These are phyloP conservation scores for Battus philenor DNA, from an alignment of 1,140 invertebrate species.

Conservation along the genomic window DNA sequence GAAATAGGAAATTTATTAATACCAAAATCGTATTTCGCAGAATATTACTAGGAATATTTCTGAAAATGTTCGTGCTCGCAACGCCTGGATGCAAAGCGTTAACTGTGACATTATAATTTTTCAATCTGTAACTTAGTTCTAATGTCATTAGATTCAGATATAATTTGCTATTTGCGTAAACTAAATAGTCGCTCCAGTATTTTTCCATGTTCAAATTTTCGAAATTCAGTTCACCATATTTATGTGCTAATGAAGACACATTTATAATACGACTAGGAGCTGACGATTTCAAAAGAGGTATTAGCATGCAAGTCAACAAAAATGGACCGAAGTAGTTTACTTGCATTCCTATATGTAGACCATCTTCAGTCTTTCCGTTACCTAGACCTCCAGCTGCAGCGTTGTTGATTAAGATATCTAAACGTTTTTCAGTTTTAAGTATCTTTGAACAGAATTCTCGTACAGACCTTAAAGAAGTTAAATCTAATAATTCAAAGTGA, in stretches of 20 bases:
- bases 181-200: slow-evolving; percentile 79
- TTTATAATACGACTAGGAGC: slow-evolving; percentile 88
- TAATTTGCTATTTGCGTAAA: slow-evolving; percentile 91
- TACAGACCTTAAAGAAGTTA: slow-evolving; percentile 83
- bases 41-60: slow-evolving; percentile 80
- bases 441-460: slow-evolving; percentile 84
- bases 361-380: slow-evolving; percentile 83
- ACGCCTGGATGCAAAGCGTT: slow-evolving; percentile 94
- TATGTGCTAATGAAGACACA: slow-evolving; percentile 89
- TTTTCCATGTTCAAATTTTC: slow-evolving; percentile 86
- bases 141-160: slow-evolving; percentile 90
- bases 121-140: slow-evolving; percentile 85
- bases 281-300: slow-evolving; percentile 84
- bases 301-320: slow-evolving; percentile 82
- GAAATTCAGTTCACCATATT: slow-evolving; percentile 84
- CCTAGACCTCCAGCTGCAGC: slow-evolving; percentile 80
- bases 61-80: slow-evolving; percentile 87
- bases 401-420: slow-evolving; percentile 87
- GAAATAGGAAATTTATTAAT: slow-evolving; percentile 51
- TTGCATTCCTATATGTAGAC: slow-evolving; percentile 91
- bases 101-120: slow-evolving; percentile 87
- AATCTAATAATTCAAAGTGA: slow-evolving; percentile 80
- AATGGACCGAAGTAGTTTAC: slow-evolving; percentile 94
- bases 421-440: slow-evolving; percentile 80
- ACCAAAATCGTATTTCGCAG: slow-evolving; percentile 36